Conservation (phyloP, 1,140 invertebrate species). For the Varroa destructor region DNA sequence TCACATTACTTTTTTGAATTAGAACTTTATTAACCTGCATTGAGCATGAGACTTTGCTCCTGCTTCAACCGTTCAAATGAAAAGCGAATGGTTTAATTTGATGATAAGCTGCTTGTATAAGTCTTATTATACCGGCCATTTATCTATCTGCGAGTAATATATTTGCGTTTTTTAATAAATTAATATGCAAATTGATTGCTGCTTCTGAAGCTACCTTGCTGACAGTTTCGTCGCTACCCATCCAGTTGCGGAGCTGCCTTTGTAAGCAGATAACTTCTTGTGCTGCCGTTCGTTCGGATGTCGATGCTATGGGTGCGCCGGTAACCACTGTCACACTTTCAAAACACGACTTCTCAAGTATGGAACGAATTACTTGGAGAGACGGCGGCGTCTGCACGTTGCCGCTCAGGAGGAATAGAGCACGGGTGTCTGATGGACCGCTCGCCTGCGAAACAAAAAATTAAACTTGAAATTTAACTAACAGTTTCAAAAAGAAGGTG, state of each 20-base stretch:
- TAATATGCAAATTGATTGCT: neutral
- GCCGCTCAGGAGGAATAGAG: neutral
- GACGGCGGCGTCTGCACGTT: neutral
- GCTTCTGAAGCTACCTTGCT: neutral
- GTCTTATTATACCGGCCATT: no score
- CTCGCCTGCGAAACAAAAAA: neutral
- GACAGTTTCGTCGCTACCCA: conserved; percentile 20
- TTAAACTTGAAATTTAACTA: no score
- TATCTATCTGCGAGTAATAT: no score
- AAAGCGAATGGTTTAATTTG: no score
- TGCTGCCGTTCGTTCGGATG: neutral
- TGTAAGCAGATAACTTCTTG: conserved; percentile 18
- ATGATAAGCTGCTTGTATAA: no score
- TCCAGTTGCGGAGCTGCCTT: conserved; percentile 5
- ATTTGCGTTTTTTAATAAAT: neutral
- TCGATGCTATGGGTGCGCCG: neutral
- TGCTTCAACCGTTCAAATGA: no score
- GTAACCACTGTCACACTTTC: neutral
- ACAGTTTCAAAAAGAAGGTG: no score
- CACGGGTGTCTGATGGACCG: neutral
- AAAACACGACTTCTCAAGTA: conserved; percentile 1
- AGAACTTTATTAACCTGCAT: no score
- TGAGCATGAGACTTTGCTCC: no score
- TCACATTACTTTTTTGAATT: no score
- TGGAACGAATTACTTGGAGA: neutral